phyloP scores from a whole-genome alignment of 37 sponge, comb jelly and placozoan species.

The Beroe forskalii region DNA sequence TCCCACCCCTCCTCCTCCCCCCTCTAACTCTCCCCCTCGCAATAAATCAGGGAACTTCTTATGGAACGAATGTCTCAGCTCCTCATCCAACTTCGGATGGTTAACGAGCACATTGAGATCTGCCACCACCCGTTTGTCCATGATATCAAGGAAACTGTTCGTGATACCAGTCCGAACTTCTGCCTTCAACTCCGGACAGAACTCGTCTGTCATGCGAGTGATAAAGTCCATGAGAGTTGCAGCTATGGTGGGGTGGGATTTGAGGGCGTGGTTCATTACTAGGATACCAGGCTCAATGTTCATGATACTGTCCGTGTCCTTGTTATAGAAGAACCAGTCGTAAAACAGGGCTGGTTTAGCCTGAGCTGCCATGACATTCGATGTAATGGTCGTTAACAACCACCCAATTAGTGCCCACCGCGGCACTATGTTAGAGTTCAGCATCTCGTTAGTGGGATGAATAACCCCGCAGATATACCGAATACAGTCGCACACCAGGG shows the following conservation, averaged over 20 bases:
- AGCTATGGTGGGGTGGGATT: conserved; percentile 80
- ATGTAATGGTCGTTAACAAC: conserved; percentile 79
- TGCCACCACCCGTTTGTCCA: conserved; percentile 62
- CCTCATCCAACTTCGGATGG: conserved; percentile 48
- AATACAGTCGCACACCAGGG: conserved; percentile 81
- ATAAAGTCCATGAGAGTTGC: conserved; percentile 92
- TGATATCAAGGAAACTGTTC: conserved; percentile 65
- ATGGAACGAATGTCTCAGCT: conserved; percentile 18
- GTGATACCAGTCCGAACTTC: conserved; percentile 54
- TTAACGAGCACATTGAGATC: conserved; percentile 8
- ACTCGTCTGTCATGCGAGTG: conserved; percentile 73
- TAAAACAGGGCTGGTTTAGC: conserved; percentile 93
- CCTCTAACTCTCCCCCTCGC: neutral
- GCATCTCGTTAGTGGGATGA: conserved; percentile 96
- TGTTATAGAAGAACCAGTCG: conserved; percentile 91
- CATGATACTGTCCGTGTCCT: conserved; percentile 91
- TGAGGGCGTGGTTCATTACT: conserved; percentile 89
- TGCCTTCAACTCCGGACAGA: neutral
- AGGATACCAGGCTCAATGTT: conserved; percentile 97
- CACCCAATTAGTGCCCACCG: conserved; percentile 98
- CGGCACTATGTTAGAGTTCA: conserved; percentile 88
- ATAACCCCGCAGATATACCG: conserved; percentile 94
- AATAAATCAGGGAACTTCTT: conserved; percentile 14
- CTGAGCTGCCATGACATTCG: conserved; percentile 72
- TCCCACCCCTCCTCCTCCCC: neutral